Conservation (phyloP, 2,888 invertebrate genomes). For the Dasysyrphus albostriatus region DNA sequence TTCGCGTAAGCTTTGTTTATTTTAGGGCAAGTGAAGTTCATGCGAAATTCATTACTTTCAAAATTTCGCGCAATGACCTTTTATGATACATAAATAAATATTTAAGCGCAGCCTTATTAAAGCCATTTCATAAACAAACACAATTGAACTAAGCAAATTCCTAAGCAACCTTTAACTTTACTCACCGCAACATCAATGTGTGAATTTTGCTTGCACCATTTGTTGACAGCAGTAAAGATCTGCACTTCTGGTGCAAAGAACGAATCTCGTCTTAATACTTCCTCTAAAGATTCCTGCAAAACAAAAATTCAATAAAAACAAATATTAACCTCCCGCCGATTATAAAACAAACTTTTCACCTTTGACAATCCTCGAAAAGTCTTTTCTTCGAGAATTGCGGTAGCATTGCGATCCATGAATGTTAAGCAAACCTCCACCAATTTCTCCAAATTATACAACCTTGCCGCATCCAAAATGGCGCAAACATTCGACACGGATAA, state of each 20-base stretch:
- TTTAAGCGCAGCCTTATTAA: too few species aligned
- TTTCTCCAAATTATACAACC: slow-evolving; percentile 87
- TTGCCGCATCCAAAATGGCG: slow-evolving; percentile 96
- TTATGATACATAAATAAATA: too few species aligned
- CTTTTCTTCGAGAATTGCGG: slow-evolving; percentile 92
- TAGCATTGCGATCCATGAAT: slow-evolving; percentile 95
- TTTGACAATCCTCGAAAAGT: slow-evolving; percentile 93
- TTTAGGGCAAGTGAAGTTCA: too few species aligned
- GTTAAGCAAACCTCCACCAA: slow-evolving; percentile 92
- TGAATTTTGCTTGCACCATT: slow-evolving; percentile 93
- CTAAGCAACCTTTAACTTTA: neutral
- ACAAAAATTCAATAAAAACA: neutral
- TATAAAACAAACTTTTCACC: slow-evolving; percentile 80
- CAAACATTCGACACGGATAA: slow-evolving; percentile 95
- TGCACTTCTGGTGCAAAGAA: slow-evolving; percentile 98
- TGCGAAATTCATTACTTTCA: too few species aligned
- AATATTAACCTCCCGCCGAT: neutral
- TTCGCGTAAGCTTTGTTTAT: too few species aligned
- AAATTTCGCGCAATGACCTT: too few species aligned
- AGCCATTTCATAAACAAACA: too few species aligned
- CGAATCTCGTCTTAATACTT: slow-evolving; percentile 94
- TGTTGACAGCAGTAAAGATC: slow-evolving; percentile 95
- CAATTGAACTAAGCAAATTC: too few species aligned
- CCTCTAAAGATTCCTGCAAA: slow-evolving; percentile 89
- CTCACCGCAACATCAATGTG: slow-evolving; percentile 83